Evolutionary conservation across 2,888 invertebrate species (phyloP).

Genomic region (Lithophane leautieri): DNA sequence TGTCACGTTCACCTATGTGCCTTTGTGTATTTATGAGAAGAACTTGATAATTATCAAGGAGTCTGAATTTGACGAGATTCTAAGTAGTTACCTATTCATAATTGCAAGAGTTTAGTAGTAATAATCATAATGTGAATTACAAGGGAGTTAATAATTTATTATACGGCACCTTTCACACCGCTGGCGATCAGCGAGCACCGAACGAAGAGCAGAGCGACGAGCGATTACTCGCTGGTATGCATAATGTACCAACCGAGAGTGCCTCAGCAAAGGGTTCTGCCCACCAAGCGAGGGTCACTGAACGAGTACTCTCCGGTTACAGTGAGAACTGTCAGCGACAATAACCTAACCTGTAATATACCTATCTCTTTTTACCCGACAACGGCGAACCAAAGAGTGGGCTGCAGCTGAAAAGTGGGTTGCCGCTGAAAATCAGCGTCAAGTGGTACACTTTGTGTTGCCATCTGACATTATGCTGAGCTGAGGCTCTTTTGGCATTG

Average conservation of each 20-base stretch:
- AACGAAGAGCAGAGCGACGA: not conserved
- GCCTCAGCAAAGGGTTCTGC: not conserved
- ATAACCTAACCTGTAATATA: too few species aligned
- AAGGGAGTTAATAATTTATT: not conserved
- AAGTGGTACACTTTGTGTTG: too few species aligned
- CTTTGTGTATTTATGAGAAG: not conserved
- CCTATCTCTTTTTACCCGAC: too few species aligned
- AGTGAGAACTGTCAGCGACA: too few species aligned
- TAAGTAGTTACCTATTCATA: not conserved
- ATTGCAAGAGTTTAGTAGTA: not conserved
- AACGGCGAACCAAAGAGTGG: too few species aligned
- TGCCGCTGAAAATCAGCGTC: too few species aligned
- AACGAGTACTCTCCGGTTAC: too few species aligned
- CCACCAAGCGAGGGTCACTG: not conserved
- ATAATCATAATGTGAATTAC: not conserved
- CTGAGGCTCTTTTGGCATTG: too few species aligned
- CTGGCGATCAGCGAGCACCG: not conserved
- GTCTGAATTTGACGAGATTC: not conserved
- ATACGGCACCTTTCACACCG: not conserved
- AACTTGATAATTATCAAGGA: not conserved
- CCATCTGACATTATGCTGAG: too few species aligned
- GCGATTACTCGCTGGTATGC: not conserved
- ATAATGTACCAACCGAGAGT: not conserved
- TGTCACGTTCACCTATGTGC: too few species aligned
- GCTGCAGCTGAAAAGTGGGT: too few species aligned